Evolutionary conservation across 2,113 vertebrate genomes (phyloP).

Genomic region (Trachemys scripta): DNA sequence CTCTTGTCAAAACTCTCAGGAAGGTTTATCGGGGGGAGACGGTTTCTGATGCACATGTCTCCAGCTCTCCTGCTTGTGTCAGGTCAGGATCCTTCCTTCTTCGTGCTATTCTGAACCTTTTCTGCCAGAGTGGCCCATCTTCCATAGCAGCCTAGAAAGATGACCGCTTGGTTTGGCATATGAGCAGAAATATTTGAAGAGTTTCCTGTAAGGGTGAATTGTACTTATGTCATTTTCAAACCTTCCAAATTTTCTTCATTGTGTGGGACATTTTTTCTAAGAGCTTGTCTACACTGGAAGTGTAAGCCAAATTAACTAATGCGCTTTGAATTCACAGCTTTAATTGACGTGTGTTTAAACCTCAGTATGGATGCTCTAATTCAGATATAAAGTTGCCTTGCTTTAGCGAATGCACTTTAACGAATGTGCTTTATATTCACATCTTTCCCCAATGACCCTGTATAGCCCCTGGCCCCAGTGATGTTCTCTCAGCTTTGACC

Average conservation of each 20-base stretch:
- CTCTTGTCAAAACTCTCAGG: accelerated
- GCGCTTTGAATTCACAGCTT: too few relatives aligned
- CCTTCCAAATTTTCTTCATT: background rate
- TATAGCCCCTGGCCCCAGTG: too few relatives aligned
- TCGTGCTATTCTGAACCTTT: background rate
- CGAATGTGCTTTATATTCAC: too few relatives aligned
- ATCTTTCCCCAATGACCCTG: too few relatives aligned
- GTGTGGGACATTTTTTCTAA: too few relatives aligned
- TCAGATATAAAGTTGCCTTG: too few relatives aligned
- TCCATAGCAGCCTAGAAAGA: background rate
- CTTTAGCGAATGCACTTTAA: too few relatives aligned
- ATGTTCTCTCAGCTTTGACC: background rate
- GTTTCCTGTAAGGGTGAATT: background rate
- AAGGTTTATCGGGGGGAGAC: accelerated
- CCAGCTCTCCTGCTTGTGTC: background rate
- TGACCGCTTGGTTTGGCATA: background rate
- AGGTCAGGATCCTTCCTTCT: background rate
- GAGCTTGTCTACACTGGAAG: too few relatives aligned
- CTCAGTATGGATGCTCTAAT: too few relatives aligned
- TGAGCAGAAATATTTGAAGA: background rate
- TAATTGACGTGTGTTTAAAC: too few relatives aligned
- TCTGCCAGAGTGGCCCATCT: background rate
- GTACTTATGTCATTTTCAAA: background rate
- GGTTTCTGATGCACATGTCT: accelerated
- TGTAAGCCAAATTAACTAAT: too few relatives aligned